phyloP scores from a whole-genome alignment of 2,797 vertebrate species.

The Lepus oiostolus region DNA sequence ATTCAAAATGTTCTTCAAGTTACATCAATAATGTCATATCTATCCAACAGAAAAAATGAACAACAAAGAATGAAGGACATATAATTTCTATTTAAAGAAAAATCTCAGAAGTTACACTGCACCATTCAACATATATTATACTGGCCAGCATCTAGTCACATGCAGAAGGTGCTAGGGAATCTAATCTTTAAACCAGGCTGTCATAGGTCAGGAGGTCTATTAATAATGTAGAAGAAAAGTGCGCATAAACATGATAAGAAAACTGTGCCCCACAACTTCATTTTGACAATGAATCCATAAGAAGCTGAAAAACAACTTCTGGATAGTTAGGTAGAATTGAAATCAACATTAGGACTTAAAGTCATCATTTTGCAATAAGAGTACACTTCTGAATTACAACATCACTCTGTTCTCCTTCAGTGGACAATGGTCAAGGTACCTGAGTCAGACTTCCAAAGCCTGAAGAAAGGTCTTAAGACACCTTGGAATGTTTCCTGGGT shows the following conservation, averaged over 20 bases:
- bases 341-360: background rate
- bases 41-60: background rate
- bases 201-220: background rate
- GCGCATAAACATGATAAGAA: background rate
- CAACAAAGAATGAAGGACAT: background rate
- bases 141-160: background rate
- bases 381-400: background rate
- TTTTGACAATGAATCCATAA: background rate
- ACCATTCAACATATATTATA: background rate
- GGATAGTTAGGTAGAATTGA: background rate
- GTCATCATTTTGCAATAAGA: background rate
- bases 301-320: background rate
- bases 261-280: background rate
- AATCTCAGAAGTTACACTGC: background rate
- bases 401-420: background rate
- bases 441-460: conserved; percentile 85
- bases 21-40: background rate
- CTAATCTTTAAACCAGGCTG: background rate
- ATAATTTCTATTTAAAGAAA: background rate
- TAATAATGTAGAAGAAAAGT: background rate
- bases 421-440: background rate
- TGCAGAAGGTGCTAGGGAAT: background rate
- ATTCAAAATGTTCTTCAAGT: background rate
- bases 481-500: conserved; percentile 82
- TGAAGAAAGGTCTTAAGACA: conserved; percentile 89